These are phyloP conservation scores for Ochropleura leucogaster DNA, from an alignment of 2,888 invertebrate genomes.

Conservation along the genomic window DNA sequence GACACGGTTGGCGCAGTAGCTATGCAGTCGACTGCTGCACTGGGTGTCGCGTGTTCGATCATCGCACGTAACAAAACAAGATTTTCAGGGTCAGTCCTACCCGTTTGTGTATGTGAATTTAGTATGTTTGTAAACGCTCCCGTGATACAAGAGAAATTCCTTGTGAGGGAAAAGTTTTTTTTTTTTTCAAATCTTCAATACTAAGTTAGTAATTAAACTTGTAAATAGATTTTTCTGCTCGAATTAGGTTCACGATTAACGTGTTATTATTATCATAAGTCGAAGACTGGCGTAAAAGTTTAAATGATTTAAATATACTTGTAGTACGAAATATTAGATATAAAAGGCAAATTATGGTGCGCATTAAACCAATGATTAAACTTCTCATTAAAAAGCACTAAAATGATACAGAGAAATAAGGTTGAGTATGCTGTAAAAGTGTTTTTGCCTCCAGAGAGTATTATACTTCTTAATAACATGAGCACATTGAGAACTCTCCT, in stretches of 20 bases:
- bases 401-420: slow-evolving; percentile 61
- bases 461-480: slow-evolving; percentile 58
- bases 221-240: neutral
- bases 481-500: slow-evolving; percentile 46
- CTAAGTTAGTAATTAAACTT: neutral
- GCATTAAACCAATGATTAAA: slow-evolving; percentile 58
- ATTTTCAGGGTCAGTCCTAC: no score
- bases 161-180: no score
- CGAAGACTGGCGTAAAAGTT: slow-evolving; percentile 7
- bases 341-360: slow-evolving; percentile 35
- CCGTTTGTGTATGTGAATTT: no score
- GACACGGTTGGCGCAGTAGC: no score
- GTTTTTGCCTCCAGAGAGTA: slow-evolving; percentile 57
- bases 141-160: no score
- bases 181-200: neutral
- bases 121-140: no score
- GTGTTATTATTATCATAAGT: neutral
- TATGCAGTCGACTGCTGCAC: no score
- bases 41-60: no score
- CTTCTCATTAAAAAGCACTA: slow-evolving; percentile 56
- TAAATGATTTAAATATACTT: neutral
- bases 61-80: no score
- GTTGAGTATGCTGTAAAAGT: slow-evolving; percentile 64
- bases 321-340: slow-evolving; percentile 20
- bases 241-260: slow-evolving; percentile 7